Base-by-base conservation (phyloP, 1,140 invertebrate species). In the Philaenus spumarius region DNA sequence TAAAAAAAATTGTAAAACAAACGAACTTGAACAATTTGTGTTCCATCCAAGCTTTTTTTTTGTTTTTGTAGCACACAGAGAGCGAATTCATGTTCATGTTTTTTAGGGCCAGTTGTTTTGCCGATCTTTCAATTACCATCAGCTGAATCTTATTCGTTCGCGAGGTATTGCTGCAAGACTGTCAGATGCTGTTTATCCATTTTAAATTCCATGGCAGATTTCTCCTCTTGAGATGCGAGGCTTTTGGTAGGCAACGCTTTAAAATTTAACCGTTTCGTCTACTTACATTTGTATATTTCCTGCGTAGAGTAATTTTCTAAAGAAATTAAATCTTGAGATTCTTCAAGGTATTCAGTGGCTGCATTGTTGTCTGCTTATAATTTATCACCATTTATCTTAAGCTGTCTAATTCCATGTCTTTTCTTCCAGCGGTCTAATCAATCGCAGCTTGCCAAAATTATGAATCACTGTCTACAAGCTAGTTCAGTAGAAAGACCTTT, bases 101-200 rank as follows among this genome's bases (percentile, higher is more conserved):
- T n/a, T n/a, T n/a, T 20, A 72, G 63, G 46, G 60, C 58, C 37
- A 56, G 55, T 54, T 67, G 66, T 48, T 70, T 71, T 59, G 55
- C 37, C 40, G 64, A 67, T 55, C 66, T 64, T 59, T 64, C 66
- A 56, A 68, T 64, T 11, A 69, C 45, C 43, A 68, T 53, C 9
- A 68, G 47, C 56, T 63, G 66, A 12, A 72, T 43, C 42, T 67
- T 68, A 58, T 67, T 58, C 30, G 58, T 62, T 34, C 68, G 65
- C 42, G 58, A 51, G 20, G 53, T 59, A 60, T 68, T 73, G 23
- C 39, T 56, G 50, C 64, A 69, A 15, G 63, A 14, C 45, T 66
- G 58, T 20, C 68, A 50, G 9, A 2, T n/a, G 23, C 24, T 50
- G 17, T 17, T 50, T 50, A 11, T 34, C 30, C n/a, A 50, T 15